Evolutionary conservation across 2,113 vertebrate genomes (phyloP).

Genomic region (Rhegmatorhina hoffmannsi): DNA sequence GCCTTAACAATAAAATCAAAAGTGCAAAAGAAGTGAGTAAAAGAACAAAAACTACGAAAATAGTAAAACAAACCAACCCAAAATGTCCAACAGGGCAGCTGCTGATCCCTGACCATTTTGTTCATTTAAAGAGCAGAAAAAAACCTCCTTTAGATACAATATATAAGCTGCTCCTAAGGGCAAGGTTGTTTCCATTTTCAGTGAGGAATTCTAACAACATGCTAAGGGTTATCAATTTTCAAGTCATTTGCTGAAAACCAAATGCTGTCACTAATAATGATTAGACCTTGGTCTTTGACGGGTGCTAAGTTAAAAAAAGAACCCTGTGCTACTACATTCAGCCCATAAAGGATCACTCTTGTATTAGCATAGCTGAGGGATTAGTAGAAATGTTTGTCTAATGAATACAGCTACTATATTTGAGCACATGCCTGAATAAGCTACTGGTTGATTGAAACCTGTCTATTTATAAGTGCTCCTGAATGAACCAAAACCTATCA

Average conservation of each 20-base stretch:
- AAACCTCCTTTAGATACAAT: not conserved
- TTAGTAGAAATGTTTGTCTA: slow-evolving; percentile 73
- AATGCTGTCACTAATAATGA: slow-evolving; percentile 29
- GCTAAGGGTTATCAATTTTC: slow-evolving; percentile 20
- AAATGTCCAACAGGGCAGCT: not conserved
- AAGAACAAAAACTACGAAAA: not conserved
- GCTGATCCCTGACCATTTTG: not conserved
- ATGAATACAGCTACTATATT: slow-evolving; percentile 78
- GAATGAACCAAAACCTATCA: slow-evolving; percentile 33
- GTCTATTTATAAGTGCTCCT: slow-evolving; percentile 73
- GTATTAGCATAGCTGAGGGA: slow-evolving; percentile 69
- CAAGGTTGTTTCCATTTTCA: slow-evolving; percentile 17
- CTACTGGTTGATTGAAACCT: slow-evolving; percentile 65
- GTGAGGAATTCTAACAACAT: not conserved
- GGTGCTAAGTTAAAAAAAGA: slow-evolving; percentile 55
- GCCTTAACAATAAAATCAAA: not conserved
- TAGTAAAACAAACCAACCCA: not conserved
- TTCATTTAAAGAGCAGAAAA: not conserved
- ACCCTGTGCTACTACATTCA: slow-evolving; percentile 25
- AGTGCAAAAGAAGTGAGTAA: not conserved
- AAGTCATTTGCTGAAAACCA: slow-evolving; percentile 20
- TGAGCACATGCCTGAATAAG: slow-evolving; percentile 71
- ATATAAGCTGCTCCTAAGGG: not conserved
- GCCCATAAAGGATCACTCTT: slow-evolving; percentile 58
- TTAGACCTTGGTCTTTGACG: slow-evolving; percentile 22